Base-by-base conservation (phyloP, 2,888 invertebrate genomes). In the Spodoptera littoralis region DNA sequence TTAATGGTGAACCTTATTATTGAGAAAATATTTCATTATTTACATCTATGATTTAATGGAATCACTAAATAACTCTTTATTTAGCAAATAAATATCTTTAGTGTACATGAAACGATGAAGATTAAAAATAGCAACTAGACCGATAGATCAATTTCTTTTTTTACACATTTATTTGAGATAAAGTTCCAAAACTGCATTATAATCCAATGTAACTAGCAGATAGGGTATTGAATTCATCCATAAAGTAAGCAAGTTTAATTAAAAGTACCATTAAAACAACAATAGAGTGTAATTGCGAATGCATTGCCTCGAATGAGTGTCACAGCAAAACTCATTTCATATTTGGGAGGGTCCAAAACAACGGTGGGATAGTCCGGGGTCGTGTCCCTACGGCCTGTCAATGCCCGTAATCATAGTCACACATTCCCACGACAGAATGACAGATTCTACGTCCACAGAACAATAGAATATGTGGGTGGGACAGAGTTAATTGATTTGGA, bases 291-390 rank as follows among this genome's bases (percentile, higher is more conserved):
- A 82, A 84, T 83, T 79, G 68, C 73, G 62, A 77, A 73, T 76
- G 73, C 76, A 68, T 76, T 65, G 59, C 74, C 58, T 63, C 70
- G 78, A 36, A 81, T 80, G 81, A 78, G 76, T 70, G 79, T 79
- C 77, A 76, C 63, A 68, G 61, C 65, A 60, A 65, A 77, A 59
- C 78, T 71, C 77, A 77, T 78, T 77, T 80, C 69, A 77, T 74
- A 82, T 79, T 83, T 79, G 61, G 78, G 73, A 78, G 82, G 83
- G 82, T 79, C 70, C 76, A 69, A 81, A 80, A 78, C 80, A 76
- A 77, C 73, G 65, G 72, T 57, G 69, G 64, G 58, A 57, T 51
- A 55, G 57, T 48, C 46, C 48, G 57, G 62, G 65, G 70, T 60
- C 64, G 76, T 64, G 65, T 46, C 73, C 76, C 76, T 54, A 59